phyloP scores from a whole-genome alignment of 2,113 vertebrate species.

The Gnathonemus echidnorhynchus region DNA sequence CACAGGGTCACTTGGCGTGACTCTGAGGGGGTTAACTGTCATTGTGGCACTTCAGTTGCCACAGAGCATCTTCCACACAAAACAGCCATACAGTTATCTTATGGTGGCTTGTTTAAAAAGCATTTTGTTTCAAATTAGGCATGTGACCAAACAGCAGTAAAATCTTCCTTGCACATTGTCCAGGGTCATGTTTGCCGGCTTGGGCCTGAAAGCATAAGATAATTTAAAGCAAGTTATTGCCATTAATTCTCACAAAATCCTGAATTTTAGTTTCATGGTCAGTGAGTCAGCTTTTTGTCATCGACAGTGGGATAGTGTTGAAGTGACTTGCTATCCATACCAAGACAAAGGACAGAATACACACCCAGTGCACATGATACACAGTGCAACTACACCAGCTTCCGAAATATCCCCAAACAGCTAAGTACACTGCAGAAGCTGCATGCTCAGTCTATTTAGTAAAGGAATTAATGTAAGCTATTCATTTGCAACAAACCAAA shows the following conservation, averaged over 20 bases:
- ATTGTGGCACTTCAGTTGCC: not conserved
- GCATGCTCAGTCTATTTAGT: not conserved
- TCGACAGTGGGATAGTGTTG: not conserved
- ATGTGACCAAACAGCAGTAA: not conserved
- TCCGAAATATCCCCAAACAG: not conserved
- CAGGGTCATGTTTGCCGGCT: not conserved
- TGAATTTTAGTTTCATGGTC: not conserved
- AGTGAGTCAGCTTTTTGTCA: not conserved
- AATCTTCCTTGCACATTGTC: not conserved
- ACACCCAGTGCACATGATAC: not conserved
- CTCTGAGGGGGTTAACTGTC: not conserved
- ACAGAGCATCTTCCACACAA: not conserved
- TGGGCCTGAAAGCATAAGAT: not conserved
- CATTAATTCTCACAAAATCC: not conserved
- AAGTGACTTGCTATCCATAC: not conserved
- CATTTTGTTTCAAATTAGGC: not conserved
- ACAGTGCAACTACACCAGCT: not conserved
- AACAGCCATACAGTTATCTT: not conserved
- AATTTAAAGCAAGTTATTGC: not conserved
- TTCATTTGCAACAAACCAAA: not conserved
- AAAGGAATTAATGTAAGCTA: not conserved
- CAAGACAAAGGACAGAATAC: not conserved
- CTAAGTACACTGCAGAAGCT: not conserved
- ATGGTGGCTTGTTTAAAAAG: not conserved
- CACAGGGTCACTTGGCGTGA: not conserved